These are phyloP conservation scores for Neocrepidodera transversa DNA, from an alignment of 2,888 invertebrate genomes.

Conservation along the genomic window DNA sequence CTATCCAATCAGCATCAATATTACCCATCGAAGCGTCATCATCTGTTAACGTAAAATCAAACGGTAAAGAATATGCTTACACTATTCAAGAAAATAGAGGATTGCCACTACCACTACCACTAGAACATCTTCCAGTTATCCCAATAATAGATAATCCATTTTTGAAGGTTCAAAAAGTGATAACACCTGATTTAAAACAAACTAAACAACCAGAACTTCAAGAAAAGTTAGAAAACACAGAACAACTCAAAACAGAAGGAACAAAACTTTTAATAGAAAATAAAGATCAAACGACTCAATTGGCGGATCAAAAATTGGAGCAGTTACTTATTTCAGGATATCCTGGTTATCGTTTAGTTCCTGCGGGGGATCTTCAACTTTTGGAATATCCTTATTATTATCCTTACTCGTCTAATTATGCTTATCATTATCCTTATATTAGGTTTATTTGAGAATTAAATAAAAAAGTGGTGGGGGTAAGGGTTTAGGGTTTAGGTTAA, in stretches of 20 bases:
- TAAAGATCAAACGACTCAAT: neutral
- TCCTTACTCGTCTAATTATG: conserved; percentile 13
- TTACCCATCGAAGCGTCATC: conserved; percentile 43
- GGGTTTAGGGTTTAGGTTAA: conserved; percentile 1
- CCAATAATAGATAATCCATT: conserved; percentile 19
- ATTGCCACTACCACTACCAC: conserved; percentile 23
- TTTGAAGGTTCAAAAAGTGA: conserved; percentile 7
- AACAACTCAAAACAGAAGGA: neutral
- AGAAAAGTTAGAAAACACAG: neutral
- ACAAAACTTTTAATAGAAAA: neutral
- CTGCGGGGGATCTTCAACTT: conserved; percentile 10
- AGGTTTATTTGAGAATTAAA: conserved; percentile 15
- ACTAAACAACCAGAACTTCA: neutral
- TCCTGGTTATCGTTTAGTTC: conserved; percentile 25
- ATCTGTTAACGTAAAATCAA: conserved; percentile 43
- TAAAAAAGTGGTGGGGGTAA: neutral
- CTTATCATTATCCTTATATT: conserved; percentile 25
- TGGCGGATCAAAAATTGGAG: conserved; percentile 1
- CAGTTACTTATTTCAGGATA: conserved; percentile 10
- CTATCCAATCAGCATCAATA: conserved; percentile 34
- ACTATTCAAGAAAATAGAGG: conserved; percentile 43
- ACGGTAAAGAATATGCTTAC: conserved; percentile 44
- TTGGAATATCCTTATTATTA: conserved; percentile 25
- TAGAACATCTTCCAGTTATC: conserved; percentile 22
- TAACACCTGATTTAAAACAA: neutral